These are phyloP conservation scores for Bettongia penicillata DNA, from an alignment of 2,113 vertebrate species.

Conservation along the genomic window DNA sequence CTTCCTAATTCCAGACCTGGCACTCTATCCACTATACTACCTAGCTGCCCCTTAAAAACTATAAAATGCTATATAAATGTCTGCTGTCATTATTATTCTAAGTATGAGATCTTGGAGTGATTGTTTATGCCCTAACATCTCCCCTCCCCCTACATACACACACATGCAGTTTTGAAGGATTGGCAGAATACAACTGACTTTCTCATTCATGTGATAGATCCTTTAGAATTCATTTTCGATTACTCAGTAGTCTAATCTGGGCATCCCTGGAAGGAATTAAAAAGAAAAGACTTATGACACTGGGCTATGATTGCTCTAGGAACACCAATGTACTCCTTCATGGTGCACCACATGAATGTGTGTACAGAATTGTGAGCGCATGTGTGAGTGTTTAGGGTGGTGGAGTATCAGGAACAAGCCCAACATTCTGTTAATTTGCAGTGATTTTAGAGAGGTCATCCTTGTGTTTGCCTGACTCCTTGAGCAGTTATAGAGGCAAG, in stretches of 20 bases:
- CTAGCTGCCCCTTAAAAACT: background rate
- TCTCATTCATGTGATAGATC: background rate
- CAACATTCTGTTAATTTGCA: background rate
- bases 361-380: background rate
- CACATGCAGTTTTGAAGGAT: background rate
- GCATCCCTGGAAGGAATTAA: background rate
- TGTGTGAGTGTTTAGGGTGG: background rate
- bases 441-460: background rate
- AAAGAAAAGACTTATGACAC: background rate
- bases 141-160: background rate
- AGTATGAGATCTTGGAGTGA: background rate
- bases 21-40: background rate
- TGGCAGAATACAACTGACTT: background rate
- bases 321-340: background rate
- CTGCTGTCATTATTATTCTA: background rate
- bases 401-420: background rate
- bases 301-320: background rate
- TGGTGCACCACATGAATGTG: background rate
- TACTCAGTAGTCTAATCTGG: background rate
- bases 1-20: background rate
- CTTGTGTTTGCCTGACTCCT: background rate
- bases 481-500: background rate
- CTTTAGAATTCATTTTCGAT: background rate
- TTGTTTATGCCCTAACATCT: background rate
- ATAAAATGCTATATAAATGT: background rate